These are phyloP conservation scores for Nannospalax galili DNA, from an alignment of 2,113 vertebrate species.

Conservation along the genomic window DNA sequence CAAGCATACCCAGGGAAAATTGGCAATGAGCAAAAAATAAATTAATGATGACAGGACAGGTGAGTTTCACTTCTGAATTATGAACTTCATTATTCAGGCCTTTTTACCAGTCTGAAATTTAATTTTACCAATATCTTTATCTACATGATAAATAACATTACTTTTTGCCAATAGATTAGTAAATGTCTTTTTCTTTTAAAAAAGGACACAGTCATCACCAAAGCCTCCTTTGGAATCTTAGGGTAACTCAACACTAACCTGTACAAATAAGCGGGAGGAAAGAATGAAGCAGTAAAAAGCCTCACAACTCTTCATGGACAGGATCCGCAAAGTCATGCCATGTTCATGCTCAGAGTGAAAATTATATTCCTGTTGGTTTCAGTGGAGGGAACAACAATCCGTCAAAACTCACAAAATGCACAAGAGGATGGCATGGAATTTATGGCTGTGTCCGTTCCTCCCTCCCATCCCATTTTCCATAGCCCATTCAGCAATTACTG, in stretches of 20 bases:
- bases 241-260: not conserved
- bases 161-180: not conserved
- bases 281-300: slow-evolving; percentile 52
- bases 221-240: slow-evolving; percentile 46
- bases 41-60: slow-evolving; percentile 38
- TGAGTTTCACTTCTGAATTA: slow-evolving; percentile 6
- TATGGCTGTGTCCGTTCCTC: not conserved
- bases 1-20: slow-evolving; percentile 24
- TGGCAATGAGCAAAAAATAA: slow-evolving; percentile 29
- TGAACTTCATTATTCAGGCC: not conserved
- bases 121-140: slow-evolving; percentile 51
- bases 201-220: slow-evolving; percentile 21
- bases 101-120: not conserved
- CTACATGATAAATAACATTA: slow-evolving; percentile 47
- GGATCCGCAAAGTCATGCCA: slow-evolving; percentile 26
- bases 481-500: not conserved
- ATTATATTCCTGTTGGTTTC: not conserved
- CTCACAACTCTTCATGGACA: not conserved
- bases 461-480: slow-evolving; percentile 3
- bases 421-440: not conserved
- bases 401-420: not conserved
- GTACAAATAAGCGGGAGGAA: not conserved
- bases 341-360: slow-evolving; percentile 21
- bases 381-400: not conserved
- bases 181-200: slow-evolving; percentile 12